A percentile compares a stretch with the other conserved stretches of the same genome.
phyloP scores from a whole-genome alignment of 1,140 invertebrate species.

The Andrena cerasifolii region DNA sequence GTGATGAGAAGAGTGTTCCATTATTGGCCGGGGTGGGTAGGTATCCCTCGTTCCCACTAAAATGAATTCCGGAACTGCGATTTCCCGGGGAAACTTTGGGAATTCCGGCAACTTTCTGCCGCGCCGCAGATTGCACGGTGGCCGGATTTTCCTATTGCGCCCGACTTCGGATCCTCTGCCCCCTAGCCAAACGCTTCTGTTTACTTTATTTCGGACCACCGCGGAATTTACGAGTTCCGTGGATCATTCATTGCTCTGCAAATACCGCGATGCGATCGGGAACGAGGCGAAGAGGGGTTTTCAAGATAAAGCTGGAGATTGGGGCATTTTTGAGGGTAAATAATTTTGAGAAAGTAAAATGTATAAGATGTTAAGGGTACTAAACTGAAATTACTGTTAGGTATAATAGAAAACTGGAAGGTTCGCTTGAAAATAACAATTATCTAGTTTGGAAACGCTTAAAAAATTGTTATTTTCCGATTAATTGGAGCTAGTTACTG shows the following conservation, averaged over 20 bases:
- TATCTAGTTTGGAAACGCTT: too few relatives aligned
- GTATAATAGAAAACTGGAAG: too few relatives aligned
- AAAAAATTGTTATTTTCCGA: too few relatives aligned
- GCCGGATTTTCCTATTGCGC: slow-evolving; percentile 27
- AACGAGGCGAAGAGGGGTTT: not conserved
- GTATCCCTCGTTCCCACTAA: slow-evolving; percentile 14
- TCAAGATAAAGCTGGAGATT: too few relatives aligned
- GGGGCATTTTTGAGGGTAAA: too few relatives aligned
- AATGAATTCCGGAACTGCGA: slow-evolving; percentile 34
- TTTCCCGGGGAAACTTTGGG: slow-evolving; percentile 35
- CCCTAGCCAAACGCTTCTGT: slow-evolving; percentile 21
- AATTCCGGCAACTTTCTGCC: slow-evolving; percentile 1
- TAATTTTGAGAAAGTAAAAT: too few relatives aligned
- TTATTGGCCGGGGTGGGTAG: not conserved
- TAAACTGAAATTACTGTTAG: too few relatives aligned
- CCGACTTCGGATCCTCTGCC: not conserved
- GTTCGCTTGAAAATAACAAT: too few relatives aligned
- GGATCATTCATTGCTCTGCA: not conserved
- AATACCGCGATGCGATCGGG: not conserved
- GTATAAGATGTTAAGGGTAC: too few relatives aligned
- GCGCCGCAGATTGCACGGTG: not conserved
- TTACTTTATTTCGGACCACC: slow-evolving; percentile 28
- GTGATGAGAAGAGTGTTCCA: slow-evolving; percentile 19
- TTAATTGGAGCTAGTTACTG: too few relatives aligned
- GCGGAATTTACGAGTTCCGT: slow-evolving; percentile 36